Evolutionary conservation across 2,113 vertebrate species (phyloP), one percentile per base, ranked within the genome.

Genomic region (Gymnogyps californianus): DNA sequence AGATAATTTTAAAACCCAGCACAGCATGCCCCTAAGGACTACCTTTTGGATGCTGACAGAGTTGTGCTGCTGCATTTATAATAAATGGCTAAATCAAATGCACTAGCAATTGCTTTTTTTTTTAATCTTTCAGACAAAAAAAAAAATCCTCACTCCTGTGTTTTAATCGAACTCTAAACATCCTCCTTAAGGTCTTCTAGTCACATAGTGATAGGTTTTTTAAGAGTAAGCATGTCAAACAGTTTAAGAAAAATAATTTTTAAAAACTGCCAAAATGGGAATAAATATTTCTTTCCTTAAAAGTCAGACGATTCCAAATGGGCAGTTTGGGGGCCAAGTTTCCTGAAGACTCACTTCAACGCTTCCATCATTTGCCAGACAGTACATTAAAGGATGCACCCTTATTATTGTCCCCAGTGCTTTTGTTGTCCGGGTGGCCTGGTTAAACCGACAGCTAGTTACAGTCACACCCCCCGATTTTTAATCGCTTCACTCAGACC

Each of bases 121-220:
- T 72, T 59, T 46, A 28, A 71, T 14, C 6, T 6, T 62, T 11
- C 21, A 18, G 5, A 18, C 13, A 34, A 7, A 10, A 66, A 71
- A 52, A 62, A 21, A 29, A 2, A 9, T 22, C 34, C 31, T 83
- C 25, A 36, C 8, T 42, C 38, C 20, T 22, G 3, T 25, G 10
- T 42, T 66, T 81, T 84, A 46, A 38, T 12, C 3, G 3, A 82
- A 58, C 4, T 9, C 8, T 62, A 55, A 52, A 54, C 7, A 4
- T 3, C 12, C 12, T 70, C 11, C n/a, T 52, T 46, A 55, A 81
- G 4, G 10, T 28, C 51, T 54, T 49, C 28, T 29, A 44, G 46
- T 26, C 32, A 31, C 22, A 62, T 0, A n/a, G 28, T 1, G 5
- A 17, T 2, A 28, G 5, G 2, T 7, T 59, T 72, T 75, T 47